These are phyloP conservation scores for Paedocypris sp. DNA, from an alignment of 2,113 vertebrate species.

Conservation along the genomic window DNA sequence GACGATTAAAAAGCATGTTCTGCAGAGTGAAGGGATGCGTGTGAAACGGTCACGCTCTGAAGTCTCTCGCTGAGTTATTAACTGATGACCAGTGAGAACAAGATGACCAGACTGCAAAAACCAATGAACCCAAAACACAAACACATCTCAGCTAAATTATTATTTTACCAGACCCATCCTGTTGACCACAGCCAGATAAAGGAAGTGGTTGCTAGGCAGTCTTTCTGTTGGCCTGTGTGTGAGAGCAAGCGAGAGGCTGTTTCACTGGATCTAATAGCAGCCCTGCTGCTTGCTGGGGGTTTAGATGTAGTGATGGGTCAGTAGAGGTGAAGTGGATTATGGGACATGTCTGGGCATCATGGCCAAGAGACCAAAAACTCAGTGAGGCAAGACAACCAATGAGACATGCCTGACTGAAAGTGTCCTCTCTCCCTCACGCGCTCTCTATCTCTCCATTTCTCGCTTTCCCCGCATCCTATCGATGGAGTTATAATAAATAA, in stretches of 20 bases:
- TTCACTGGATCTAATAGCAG: constrained; percentile 17
- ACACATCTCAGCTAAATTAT: constrained; percentile 3
- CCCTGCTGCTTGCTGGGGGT: not conserved
- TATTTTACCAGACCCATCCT: constrained; percentile 11
- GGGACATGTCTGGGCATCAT: constrained; percentile 32
- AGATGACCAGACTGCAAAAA: constrained; percentile 17
- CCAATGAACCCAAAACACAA: constrained; percentile 10
- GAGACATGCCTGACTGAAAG: constrained; percentile 21
- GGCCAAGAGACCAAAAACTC: constrained; percentile 22
- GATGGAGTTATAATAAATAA: no score
- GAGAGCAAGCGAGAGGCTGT: not conserved
- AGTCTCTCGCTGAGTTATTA: constrained; percentile 18
- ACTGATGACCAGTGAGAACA: constrained; percentile 11
- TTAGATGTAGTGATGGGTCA: constrained; percentile 27
- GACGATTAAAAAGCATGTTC: not conserved
- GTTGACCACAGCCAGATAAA: constrained; percentile 10
- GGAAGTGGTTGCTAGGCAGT: constrained; percentile 8
- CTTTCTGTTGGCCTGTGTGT: not conserved
- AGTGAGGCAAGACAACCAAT: constrained; percentile 27
- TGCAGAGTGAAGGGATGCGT: not conserved
- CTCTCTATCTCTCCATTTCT: no score
- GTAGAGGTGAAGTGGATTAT: constrained; percentile 33
- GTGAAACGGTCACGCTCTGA: constrained; percentile 8
- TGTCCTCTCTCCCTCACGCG: constrained; percentile 20
- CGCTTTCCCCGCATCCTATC: no score